Base-by-base conservation (phyloP, 2,797 vertebrate species). In the Sebastes reedi region DNA sequence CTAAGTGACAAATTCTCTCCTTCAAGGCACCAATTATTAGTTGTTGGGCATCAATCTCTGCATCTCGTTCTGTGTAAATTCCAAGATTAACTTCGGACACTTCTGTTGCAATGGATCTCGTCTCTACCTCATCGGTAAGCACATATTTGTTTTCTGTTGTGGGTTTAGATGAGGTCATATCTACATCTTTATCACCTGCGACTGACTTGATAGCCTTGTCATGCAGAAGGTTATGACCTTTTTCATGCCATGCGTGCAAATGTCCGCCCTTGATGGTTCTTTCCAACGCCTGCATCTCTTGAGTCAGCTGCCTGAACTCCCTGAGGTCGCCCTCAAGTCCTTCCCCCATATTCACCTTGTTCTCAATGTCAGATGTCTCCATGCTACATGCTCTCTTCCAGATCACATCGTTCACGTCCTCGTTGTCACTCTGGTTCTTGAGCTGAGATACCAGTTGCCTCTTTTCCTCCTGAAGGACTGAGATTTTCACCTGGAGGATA, bases 391-490 rank as follows among this genome's bases (percentile, higher is more conserved):
- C 94, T 34, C 94, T 93, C 70, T 96, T 97, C 82, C 97, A 96
- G 83, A 96, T 93, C 18, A 92, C 87, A 0, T 93, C 89, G 0
- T 25, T 54, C 1, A 92, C 82, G 0, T 91, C 95, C 71, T 96
- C 72, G 4, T 75, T 61, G 72, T 87, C 90, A 58, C 92, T 95
- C 76, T 96, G 96, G 75, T 86, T 96, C 88, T 96, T 97, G 24
- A 98, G 92, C 88, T 97, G 96, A 1, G 94, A 95, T 22, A 93
- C 90, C 78, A 99, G 90, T 66, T 98, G 97, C 81, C 97, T 96
- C 82, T 98, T 99, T 91, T 99, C 99, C 81, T 99, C 98, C 80
- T 98, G 97, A 68, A 99, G 95, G 77, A 98, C 97, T 1, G 97
- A 97, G 82, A 99, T 99, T 91, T 98, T 99, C 0, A 99, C 97